Percentiles rank a stretch among this genome's conserved stretches.
Conservation (phyloP, 2,888 invertebrate species). For the Megamerina dolium region DNA sequence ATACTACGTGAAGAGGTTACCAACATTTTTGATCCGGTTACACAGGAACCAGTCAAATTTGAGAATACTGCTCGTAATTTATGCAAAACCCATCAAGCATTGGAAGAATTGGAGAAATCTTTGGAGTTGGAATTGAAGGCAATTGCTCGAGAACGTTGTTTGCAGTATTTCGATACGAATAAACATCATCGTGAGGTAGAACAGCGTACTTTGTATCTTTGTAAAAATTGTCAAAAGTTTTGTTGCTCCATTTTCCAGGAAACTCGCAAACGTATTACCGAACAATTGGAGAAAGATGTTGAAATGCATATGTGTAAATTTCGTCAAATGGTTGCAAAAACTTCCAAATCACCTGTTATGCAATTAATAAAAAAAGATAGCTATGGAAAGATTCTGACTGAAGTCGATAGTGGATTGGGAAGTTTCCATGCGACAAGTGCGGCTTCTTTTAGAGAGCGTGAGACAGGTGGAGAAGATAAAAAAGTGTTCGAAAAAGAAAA, state of each 20-base stretch:
- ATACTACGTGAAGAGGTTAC: conserved; percentile 12
- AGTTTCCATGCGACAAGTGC: no score
- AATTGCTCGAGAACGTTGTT: conserved; percentile 10
- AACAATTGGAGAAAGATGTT: conserved; percentile 6
- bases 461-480: no score
- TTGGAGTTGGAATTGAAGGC: conserved; percentile 13
- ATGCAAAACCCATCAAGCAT: conserved; percentile 11
- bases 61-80: neutral
- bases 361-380: no score
- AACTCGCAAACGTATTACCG: conserved; percentile 2
- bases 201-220: no score
- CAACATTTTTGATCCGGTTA: neutral
- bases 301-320: neutral
- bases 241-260: neutral
- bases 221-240: no score
- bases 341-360: no score
- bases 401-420: no score
- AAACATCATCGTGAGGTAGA: conserved; percentile 4
- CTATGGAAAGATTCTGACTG: no score
- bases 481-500: no score
- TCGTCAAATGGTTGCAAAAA: no score
- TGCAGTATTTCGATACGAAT: conserved; percentile 8
- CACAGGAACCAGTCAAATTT: neutral
- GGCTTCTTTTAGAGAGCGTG: no score
- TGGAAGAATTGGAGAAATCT: conserved; percentile 4